Percentiles rank a stretch among this genome's conserved stretches.
Conservation (phyloP, 2,888 invertebrate genomes). For the Epinotia demarniana region DNA sequence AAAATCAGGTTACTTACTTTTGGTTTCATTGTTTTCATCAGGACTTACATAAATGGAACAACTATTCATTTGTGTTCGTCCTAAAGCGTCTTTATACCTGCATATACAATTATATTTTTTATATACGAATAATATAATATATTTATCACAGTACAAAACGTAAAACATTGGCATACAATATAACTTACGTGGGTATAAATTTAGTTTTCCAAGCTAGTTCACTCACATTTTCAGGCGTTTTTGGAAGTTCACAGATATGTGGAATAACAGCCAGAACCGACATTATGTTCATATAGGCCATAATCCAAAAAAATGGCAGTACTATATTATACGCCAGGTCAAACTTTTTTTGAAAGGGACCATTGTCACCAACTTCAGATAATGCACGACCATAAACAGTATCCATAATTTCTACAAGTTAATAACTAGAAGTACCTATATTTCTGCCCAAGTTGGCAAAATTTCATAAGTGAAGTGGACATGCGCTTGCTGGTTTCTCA, state of each 20-base stretch:
- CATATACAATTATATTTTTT: slow-evolving; percentile 24
- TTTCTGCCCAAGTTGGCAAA: neutral
- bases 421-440: neutral
- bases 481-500: slow-evolving; percentile 7
- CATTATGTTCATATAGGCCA: slow-evolving; percentile 72
- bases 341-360: slow-evolving; percentile 73
- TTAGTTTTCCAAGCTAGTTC: slow-evolving; percentile 65
- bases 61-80: slow-evolving; percentile 55
- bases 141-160: neutral
- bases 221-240: slow-evolving; percentile 62
- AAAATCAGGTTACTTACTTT: slow-evolving; percentile 48
- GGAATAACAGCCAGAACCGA: slow-evolving; percentile 73
- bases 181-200: slow-evolving; percentile 64
- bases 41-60: slow-evolving; percentile 58
- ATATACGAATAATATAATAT: neutral
- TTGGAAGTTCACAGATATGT: slow-evolving; percentile 73
- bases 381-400: slow-evolving; percentile 64
- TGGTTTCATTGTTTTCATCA: slow-evolving; percentile 52
- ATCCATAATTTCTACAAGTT: slow-evolving; percentile 54
- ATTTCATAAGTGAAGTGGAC: slow-evolving; percentile 4
- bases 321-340: slow-evolving; percentile 72
- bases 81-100: slow-evolving; percentile 51
- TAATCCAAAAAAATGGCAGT: slow-evolving; percentile 65
- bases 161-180: neutral
- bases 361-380: slow-evolving; percentile 67